A percentile compares a stretch with the other conserved stretches of the same genome.
Conservation (phyloP, 37 sponge, comb jelly and placozoan genomes). For the Lycopodina hypogea region DNA sequence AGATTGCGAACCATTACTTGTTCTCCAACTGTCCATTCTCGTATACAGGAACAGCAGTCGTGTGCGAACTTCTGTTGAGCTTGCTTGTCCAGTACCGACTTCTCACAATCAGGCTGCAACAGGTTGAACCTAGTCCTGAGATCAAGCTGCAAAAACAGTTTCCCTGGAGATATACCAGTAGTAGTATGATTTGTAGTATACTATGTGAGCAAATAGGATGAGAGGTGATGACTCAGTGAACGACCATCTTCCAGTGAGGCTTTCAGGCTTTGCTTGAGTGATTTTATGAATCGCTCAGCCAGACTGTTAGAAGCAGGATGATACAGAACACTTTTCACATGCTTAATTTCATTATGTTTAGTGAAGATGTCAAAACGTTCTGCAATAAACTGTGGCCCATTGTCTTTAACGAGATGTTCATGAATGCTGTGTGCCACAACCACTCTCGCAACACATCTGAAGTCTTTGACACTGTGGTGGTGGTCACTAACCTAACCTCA, state of each 20-base stretch:
- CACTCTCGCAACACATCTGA: not conserved
- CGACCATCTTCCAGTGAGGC: not conserved
- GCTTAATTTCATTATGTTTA: not conserved
- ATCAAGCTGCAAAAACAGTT: not conserved
- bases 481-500: not conserved
- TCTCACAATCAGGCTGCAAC: slow-evolving; percentile 6
- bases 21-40: slow-evolving; percentile 7
- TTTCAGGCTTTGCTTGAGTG: not conserved
- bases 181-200: not conserved
- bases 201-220: not conserved
- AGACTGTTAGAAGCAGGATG: slow-evolving; percentile 1
- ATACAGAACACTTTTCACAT: not conserved
- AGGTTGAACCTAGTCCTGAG: not conserved
- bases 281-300: slow-evolving; percentile 7
- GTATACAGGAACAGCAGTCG: not conserved
- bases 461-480: not conserved
- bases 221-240: not conserved
- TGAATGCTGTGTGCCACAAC: not conserved
- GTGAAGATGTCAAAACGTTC: not conserved
- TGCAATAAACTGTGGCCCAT: slow-evolving; percentile 6
- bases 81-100: slow-evolving; percentile 6
- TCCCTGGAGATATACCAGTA: not conserved
- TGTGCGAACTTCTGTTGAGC: too few species aligned
- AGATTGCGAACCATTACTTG: not conserved
- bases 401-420: not conserved